These are phyloP conservation scores for Semotilus atromaculatus DNA, from an alignment of 2,797 vertebrate species.

Conservation along the genomic window DNA sequence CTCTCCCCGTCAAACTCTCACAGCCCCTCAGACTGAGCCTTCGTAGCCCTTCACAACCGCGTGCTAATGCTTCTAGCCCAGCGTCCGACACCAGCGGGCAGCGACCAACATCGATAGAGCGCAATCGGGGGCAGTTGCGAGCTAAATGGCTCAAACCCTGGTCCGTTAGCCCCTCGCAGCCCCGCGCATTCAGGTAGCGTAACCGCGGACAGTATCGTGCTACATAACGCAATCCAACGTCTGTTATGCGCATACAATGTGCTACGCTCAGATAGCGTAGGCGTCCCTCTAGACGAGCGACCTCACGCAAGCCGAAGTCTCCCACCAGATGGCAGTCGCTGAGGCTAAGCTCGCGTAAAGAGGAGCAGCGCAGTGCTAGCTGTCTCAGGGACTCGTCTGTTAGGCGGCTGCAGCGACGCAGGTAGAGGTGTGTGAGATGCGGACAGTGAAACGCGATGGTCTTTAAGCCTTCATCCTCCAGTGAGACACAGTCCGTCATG, in stretches of 20 bases:
- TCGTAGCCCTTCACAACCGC: slow-evolving; percentile 93
- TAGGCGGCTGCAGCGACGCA: slow-evolving; percentile 92
- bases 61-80: slow-evolving; percentile 93
- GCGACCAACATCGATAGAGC: slow-evolving; percentile 95
- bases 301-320: slow-evolving; percentile 94
- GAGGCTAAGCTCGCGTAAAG: slow-evolving; percentile 91
- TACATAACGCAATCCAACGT: slow-evolving; percentile 95
- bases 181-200: slow-evolving; percentile 80
- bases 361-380: slow-evolving; percentile 91
- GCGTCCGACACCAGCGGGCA: slow-evolving; percentile 95
- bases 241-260: slow-evolving; percentile 94
- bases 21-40: slow-evolving; percentile 95
- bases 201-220: slow-evolving; percentile 94
- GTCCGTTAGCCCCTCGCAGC: slow-evolving; percentile 97
- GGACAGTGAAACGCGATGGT: slow-evolving; percentile 97
- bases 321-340: slow-evolving; percentile 95
- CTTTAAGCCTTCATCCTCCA: slow-evolving; percentile 96
- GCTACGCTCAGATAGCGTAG: slow-evolving; percentile 96
- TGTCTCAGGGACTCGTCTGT: slow-evolving; percentile 94
- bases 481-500: slow-evolving; percentile 98
- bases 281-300: slow-evolving; percentile 93
- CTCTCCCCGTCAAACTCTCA: slow-evolving; percentile 93
- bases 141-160: slow-evolving; percentile 94
- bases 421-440: slow-evolving; percentile 92
- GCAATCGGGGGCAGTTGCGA: slow-evolving; percentile 94